Evolutionary conservation across 53 echinoderm and acorn worm species (phyloP), one percentile per base, ranked within the genome.

Genomic region (Luidia sarsii): DNA sequence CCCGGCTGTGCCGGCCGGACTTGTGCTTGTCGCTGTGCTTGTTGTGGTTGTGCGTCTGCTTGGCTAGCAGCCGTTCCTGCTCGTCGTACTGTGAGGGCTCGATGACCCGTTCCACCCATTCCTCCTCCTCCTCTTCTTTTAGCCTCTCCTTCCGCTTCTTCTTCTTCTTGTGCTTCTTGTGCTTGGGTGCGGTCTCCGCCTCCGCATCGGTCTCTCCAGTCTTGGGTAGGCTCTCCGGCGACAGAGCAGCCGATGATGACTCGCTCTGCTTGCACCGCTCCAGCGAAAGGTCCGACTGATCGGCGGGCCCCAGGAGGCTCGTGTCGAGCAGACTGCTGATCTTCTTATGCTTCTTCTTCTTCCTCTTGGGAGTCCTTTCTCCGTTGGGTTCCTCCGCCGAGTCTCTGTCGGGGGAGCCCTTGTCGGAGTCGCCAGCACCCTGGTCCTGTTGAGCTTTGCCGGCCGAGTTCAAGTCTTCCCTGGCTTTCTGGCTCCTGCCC

Each of bases 151-250:
- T 7, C 4, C 35, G 20, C 69, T 48, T 48, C 22, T 91, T 53
- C 63, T 81, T 24, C 48, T 86, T 92, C 30, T 71, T 82, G 52
- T 82, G 85, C 46, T 83, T 92, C 81, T 83, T 87, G 22, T 59
- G 77, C 74, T 89, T 93, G 9, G 48, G 64, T 8, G 37, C 34
- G 1, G 46, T 19, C 19, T 72, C 68, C 32, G 81, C 31, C 27
- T 35, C 71, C 6, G 70, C 52, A 19, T 79, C 66, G 29, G 27
- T 50, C 2, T 71, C 67, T 32, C 72, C 50, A 20, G 20, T 25
- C 33, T 52, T 3, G n/a, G n/a, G n/a, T 35, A 33, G 6, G 11
- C 11, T 27, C 56, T 56, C 50, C 63, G 36, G 39, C 73, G 46
- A 21, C 11, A 32, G 32, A 37, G 35, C 67, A 39, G 35, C 7